These are phyloP conservation scores for Drosophila sechellia DNA, from an alignment of 1,140 invertebrate species.

Conservation along the genomic window DNA sequence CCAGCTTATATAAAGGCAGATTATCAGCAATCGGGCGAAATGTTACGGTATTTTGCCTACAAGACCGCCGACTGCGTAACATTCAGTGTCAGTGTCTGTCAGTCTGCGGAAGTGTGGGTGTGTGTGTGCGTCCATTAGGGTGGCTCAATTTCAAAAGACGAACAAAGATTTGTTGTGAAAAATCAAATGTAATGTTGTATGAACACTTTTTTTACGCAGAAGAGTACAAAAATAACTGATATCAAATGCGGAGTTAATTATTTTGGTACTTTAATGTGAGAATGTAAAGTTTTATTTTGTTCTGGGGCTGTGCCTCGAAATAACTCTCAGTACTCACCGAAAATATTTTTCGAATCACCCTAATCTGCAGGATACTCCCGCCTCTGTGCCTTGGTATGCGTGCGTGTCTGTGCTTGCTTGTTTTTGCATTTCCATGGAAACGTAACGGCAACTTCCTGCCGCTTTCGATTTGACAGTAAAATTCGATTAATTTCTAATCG, in stretches of 20 bases:
- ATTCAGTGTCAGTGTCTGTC: slow-evolving; percentile 73
- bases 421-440: slow-evolving; percentile 80
- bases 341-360: slow-evolving; percentile 6
- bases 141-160: slow-evolving; percentile 14
- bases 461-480: slow-evolving; percentile 80
- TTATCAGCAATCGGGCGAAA: slow-evolving; percentile 60
- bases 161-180: background rate
- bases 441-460: slow-evolving; percentile 57
- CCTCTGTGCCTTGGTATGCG: slow-evolving; percentile 41
- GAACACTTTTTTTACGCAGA: too few relatives aligned
- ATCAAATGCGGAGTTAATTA: too few relatives aligned
- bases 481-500: slow-evolving; percentile 83
- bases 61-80: slow-evolving; percentile 74
- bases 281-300: too few relatives aligned
- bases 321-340: background rate
- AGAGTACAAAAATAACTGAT: too few relatives aligned
- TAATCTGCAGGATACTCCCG: slow-evolving; percentile 18
- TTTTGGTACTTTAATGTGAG: too few relatives aligned
- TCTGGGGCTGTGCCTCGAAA: too few relatives aligned
- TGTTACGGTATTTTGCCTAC: slow-evolving; percentile 63
- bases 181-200: too few relatives aligned
- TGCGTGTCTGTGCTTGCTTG: slow-evolving; percentile 52
- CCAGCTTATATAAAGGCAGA: slow-evolving; percentile 33
- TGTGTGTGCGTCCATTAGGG: slow-evolving; percentile 44
- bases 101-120: slow-evolving; percentile 28